These are phyloP conservation scores for Merops nubicus DNA, from an alignment of 2,113 vertebrate species.

Conservation along the genomic window DNA sequence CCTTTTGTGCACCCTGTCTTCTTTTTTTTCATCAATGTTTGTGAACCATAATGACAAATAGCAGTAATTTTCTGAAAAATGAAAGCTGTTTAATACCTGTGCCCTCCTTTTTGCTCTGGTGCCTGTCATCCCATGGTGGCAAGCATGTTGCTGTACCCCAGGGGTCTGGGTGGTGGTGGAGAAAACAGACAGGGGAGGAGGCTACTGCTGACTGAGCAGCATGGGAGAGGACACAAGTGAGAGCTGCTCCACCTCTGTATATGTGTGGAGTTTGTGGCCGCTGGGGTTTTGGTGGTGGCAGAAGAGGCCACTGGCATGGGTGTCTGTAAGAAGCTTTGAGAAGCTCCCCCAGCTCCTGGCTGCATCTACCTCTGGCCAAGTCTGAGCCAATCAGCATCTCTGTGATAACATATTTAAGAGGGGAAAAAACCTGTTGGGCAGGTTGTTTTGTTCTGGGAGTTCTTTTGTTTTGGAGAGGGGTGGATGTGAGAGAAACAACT, in stretches of 20 bases:
- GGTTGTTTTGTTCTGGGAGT: neutral
- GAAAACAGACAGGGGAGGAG: neutral
- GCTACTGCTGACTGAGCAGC: neutral
- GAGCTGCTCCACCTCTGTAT: fast-evolving
- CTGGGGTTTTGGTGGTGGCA: neutral
- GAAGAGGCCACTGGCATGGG: neutral
- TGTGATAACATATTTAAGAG: neutral
- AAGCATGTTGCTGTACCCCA: neutral
- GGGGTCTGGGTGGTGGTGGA: too few relatives aligned
- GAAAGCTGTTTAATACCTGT: neutral
- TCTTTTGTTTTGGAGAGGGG: neutral
- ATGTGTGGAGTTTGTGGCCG: neutral
- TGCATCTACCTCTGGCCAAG: neutral
- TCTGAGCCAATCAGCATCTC: neutral
- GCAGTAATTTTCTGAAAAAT: neutral
- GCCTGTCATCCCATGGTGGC: fast-evolving
- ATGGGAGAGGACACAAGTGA: fast-evolving
- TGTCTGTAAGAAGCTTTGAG: neutral
- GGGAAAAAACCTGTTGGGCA: neutral
- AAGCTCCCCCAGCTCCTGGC: too few relatives aligned
- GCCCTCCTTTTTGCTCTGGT: neutral
- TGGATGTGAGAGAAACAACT: neutral
- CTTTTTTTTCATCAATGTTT: neutral
- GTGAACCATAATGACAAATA: neutral
- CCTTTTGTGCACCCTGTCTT: neutral